Base-by-base conservation (phyloP, 2,888 invertebrate genomes). In the Aelia acuminata region DNA sequence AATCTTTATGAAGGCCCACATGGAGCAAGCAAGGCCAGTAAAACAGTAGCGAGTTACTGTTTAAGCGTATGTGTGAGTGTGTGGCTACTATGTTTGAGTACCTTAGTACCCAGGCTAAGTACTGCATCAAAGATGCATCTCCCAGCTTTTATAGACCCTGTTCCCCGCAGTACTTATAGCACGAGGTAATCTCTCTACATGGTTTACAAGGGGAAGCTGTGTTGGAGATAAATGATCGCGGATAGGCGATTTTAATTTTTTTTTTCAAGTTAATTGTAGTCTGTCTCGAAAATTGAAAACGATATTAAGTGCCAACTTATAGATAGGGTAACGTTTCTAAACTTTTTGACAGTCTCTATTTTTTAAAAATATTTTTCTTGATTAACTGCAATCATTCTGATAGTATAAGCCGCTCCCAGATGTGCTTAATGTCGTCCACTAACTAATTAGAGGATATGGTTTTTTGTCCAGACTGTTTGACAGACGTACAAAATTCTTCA, bases 41-140 rank as follows among this genome's bases (percentile, higher is more conserved):
- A 80, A 80, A 80, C 80, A 80, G 80, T 80, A 80, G 80, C 80
- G 22, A 39, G 80, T 80, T 80, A 80, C 43, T 80, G 80, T 39
- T 80, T 47, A 39, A 47, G 43, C 43, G 43, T 20, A 31, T n/a
- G n/a, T n/a, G 35, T 35, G 31, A 47, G 80, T 13, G 43, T 43
- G 80, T 47, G n/a, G 63, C 43, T 43, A 43, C 80, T 43, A 1
- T 3, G 18, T 35, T 35, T 35, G 7, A 18, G 18, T 70, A 70
- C 75, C 39, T 39, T 39, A 75, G 20, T 75, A 80, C 39, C 5
- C 11, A n/a, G n/a, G 13, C 75, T 80, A 80, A 80, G 43, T 80
- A 80, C 43, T 80, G 22, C 80, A 39, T 80, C 43, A 80, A 80
- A 80, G 43, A 43, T 80, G 39, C 80, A 80, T 80, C 80, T n/a